Evolutionary conservation across 1,140 invertebrate genomes (phyloP), one percentile per base, ranked within the genome.

Genomic region (Drosophila bocki): DNA sequence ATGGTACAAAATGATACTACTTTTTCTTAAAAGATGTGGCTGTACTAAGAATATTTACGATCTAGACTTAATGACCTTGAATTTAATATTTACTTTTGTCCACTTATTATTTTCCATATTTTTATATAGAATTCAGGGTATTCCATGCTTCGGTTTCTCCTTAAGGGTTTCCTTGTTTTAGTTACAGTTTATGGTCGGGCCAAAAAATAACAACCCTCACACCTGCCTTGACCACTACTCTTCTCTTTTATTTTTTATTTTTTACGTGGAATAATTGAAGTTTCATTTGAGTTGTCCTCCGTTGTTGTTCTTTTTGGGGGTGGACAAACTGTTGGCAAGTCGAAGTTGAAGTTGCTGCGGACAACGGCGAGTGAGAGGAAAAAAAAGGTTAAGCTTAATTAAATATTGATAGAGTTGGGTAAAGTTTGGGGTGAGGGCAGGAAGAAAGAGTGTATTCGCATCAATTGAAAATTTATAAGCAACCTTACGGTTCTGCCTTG

Each of bases 181-280:
- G 65, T 71, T 72, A 72, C 65, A 59, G 45, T 63, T 77, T 62
- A 75, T 57, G 71, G 29, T n/a, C 13, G 15, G 47, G 47, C 12
- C 1, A 37, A 19, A 12, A 32, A 13, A 39, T 29, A 54, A 29
- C 13, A n/a, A 15, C 5, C 13, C 22, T 11, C 32, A 22, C 42
- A 35, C 26, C 8, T 61, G 33, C 39, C 39, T 65, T 65, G 62
- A 44, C 54, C 63, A 37, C 32, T 26, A 64, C 67, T 60, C 60
- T 82, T 60, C 53, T 67, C 67, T 42, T 44, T 75, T 39, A 22
- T 58, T 71, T 75, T 82, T 78, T 70, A 82, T 90, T 90, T 88
- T 90, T 90, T 90, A 90, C 85, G 85, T 90, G 85, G 85, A 90
- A 90, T 90, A 90, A 90, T 90, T 90, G 85, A 90, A 90, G 85